These are phyloP conservation scores for Myxocyprinus asiaticus DNA, from an alignment of 2,113 vertebrate species.

Conservation along the genomic window DNA sequence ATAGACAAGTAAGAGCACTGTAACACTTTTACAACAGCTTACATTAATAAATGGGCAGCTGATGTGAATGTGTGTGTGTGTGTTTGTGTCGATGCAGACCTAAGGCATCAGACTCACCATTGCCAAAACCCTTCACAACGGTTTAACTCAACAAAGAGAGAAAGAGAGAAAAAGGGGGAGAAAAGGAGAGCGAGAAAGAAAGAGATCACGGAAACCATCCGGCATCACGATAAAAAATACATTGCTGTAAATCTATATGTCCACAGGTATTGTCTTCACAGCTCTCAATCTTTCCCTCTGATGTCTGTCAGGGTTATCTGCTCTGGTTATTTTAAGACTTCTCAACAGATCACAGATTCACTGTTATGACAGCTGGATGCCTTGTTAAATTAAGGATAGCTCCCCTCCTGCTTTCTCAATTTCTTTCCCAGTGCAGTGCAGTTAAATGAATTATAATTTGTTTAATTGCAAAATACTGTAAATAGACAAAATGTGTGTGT, in stretches of 20 bases:
- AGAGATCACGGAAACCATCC: not conserved
- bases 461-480: no score
- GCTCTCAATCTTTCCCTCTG: conserved; percentile 28
- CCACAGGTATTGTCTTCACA: conserved; percentile 21
- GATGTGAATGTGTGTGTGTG: no score
- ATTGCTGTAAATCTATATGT: not conserved
- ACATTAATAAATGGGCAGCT: no score
- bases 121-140: no score
- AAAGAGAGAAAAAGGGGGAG: no score
- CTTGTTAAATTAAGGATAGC: conserved; percentile 42
- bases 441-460: no score
- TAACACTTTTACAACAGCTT: no score
- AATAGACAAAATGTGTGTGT: no score
- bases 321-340: conserved; percentile 46
- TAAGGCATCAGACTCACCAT: no score
- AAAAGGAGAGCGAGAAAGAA: not conserved
- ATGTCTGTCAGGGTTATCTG: conserved; percentile 53
- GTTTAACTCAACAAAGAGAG: no score
- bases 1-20: no score
- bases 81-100: no score
- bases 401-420: not conserved
- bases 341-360: conserved; percentile 48
- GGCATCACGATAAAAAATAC: not conserved
- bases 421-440: conserved; percentile 1
- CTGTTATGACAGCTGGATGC: conserved; percentile 48